phyloP scores from a whole-genome alignment of 1,140 invertebrate genomes.

The Zaprionus tsacasi region DNA sequence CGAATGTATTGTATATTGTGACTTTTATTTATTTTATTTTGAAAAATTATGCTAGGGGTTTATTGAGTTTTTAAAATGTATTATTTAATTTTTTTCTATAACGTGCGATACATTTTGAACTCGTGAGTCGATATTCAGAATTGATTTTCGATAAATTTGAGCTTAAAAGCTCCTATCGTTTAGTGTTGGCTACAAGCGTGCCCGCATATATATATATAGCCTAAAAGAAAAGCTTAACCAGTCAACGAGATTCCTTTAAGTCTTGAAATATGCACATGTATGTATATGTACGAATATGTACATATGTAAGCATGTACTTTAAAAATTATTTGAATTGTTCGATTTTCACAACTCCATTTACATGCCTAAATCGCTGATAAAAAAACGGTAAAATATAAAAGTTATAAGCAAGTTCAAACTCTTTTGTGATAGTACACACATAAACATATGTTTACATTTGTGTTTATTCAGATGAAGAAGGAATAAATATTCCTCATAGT shows the following conservation, averaged over 20 bases:
- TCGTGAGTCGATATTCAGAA: slow-evolving; percentile 8
- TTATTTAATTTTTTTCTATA: neutral
- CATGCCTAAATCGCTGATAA: neutral
- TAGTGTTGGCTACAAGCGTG: slow-evolving; percentile 13
- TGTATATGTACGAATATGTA: slow-evolving; percentile 11
- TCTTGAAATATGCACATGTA: slow-evolving; percentile 9
- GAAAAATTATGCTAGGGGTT: neutral
- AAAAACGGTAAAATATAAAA: neutral
- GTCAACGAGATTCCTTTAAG: slow-evolving; percentile 36
- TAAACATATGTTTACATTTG: neutral
- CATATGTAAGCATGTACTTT: slow-evolving; percentile 1
- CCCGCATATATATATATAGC: slow-evolving; percentile 9
- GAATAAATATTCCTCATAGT: neutral
- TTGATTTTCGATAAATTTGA: slow-evolving; percentile 36
- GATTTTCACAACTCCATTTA: neutral
- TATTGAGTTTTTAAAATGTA: neutral
- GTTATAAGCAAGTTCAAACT: neutral
- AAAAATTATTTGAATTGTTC: neutral
- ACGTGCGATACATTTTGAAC: neutral
- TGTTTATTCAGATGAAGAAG: neutral
- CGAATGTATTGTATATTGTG: neutral
- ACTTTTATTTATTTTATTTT: neutral
- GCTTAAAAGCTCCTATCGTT: slow-evolving; percentile 40
- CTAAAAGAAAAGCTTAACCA: slow-evolving; percentile 40
- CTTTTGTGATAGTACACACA: neutral